Evolutionary conservation across 1,140 invertebrate species (phyloP).

Genomic region (Rhagoletis zephyria): DNA sequence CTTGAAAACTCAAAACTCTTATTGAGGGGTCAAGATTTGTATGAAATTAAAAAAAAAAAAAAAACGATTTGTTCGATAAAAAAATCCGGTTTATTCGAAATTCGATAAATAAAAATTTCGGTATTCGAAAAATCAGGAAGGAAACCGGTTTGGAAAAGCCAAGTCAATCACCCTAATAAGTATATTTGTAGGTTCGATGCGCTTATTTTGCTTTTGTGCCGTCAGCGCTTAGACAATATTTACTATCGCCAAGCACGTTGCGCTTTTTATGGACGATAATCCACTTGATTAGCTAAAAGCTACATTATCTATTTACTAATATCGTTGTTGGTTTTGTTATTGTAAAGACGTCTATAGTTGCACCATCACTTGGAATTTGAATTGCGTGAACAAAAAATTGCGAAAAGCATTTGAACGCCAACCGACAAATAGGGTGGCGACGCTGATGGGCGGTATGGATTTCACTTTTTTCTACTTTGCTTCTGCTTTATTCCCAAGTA

Average conservation of each 20-base stretch:
- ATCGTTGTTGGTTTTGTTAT: constrained; percentile 2
- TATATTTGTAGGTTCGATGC: too few species aligned
- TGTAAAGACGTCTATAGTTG: not conserved
- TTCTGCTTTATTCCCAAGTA: not conserved
- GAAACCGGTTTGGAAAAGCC: too few species aligned
- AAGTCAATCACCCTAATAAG: too few species aligned
- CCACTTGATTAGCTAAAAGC: constrained; percentile 11
- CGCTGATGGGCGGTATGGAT: constrained; percentile 37
- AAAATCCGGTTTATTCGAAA: too few species aligned
- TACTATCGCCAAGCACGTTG: not conserved
- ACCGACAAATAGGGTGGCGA: not conserved
- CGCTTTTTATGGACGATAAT: constrained; percentile 17
- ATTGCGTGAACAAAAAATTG: not conserved
- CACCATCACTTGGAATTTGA: not conserved
- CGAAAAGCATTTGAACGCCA: not conserved
- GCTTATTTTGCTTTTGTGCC: too few species aligned
- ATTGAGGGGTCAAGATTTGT: too few species aligned
- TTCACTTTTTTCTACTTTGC: constrained; percentile 12
- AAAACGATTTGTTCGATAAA: too few species aligned
- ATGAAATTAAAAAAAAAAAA: too few species aligned
- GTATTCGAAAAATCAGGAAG: too few species aligned
- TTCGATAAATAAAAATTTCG: too few species aligned
- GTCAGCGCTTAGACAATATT: not conserved
- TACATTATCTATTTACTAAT: not conserved
- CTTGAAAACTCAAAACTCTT: too few species aligned